A percentile compares a stretch with the other conserved stretches of the same genome.
These are phyloP conservation scores for Pituophis catenifer DNA, from an alignment of 2,113 vertebrate species.

Conservation along the genomic window DNA sequence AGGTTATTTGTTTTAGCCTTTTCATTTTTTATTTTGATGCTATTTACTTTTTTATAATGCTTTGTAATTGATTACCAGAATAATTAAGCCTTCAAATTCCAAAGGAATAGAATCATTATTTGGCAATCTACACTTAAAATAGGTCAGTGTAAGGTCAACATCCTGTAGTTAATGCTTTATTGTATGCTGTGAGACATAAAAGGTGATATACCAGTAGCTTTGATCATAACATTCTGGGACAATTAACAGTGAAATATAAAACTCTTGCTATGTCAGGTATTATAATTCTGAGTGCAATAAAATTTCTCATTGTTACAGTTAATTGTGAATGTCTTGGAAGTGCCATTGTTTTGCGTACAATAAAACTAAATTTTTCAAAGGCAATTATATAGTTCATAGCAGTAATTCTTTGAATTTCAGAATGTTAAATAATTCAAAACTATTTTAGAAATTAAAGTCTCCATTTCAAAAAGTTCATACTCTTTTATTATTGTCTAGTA, in stretches of 20 bases:
- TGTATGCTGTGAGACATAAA: neutral
- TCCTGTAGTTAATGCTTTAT: neutral
- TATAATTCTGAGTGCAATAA: accelerated
- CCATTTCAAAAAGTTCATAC: slow-evolving; percentile 17
- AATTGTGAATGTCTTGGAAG: neutral
- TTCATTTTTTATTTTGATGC: slow-evolving; percentile 23
- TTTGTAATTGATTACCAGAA: slow-evolving; percentile 36
- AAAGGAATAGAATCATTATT: neutral
- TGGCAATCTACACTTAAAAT: neutral
- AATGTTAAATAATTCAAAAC: neutral
- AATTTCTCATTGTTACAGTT: neutral
- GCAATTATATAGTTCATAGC: neutral
- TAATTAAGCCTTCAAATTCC: neutral
- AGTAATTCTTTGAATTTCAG: slow-evolving; percentile 9
- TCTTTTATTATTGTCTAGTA: slow-evolving; percentile 30
- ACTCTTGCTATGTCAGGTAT: neutral
- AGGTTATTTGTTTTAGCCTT: slow-evolving; percentile 4
- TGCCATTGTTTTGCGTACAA: neutral
- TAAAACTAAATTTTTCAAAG: slow-evolving; percentile 27
- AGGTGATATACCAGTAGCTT: accelerated
- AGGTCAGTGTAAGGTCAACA: neutral
- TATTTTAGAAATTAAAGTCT: neutral
- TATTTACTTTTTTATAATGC: neutral
- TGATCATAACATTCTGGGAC: neutral
- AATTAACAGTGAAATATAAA: neutral